These are phyloP conservation scores for Diploptera punctata DNA, from an alignment of 2,888 invertebrate species.

Conservation along the genomic window DNA sequence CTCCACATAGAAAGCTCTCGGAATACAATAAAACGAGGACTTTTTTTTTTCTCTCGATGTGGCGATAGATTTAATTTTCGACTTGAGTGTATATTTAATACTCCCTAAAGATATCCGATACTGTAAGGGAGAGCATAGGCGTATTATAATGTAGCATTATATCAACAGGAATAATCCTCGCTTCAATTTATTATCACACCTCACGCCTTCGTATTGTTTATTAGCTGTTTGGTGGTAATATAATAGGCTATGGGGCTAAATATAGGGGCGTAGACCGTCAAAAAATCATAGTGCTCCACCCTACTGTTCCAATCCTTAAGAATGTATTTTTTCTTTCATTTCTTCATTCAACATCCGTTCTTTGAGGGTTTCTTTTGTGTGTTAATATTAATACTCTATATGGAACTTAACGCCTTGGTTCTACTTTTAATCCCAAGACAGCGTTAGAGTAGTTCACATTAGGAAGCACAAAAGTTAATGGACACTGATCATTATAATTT, in stretches of 20 bases:
- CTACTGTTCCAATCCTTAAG: not conserved
- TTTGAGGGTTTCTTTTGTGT: not conserved
- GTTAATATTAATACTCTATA: slow-evolving; percentile 20
- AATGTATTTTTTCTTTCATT: not conserved
- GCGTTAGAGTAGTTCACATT: too few relatives aligned
- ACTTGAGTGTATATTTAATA: too few relatives aligned
- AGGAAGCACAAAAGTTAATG: too few relatives aligned
- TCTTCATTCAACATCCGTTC: not conserved
- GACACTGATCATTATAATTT: too few relatives aligned
- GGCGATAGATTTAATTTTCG: too few relatives aligned
- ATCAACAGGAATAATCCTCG: slow-evolving; percentile 15
- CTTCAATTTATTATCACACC: slow-evolving; percentile 5
- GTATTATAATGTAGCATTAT: slow-evolving; percentile 1
- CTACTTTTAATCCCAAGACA: not conserved
- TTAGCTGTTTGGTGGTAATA: slow-evolving; percentile 12
- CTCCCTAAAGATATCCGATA: too few relatives aligned
- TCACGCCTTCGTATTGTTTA: not conserved
- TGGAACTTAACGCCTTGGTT: not conserved
- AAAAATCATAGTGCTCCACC: slow-evolving; percentile 10
- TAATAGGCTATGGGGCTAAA: slow-evolving; percentile 14
- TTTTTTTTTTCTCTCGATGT: too few relatives aligned
- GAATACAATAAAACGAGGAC: too few relatives aligned
- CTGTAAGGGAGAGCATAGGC: not conserved
- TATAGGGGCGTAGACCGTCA: slow-evolving; percentile 14
- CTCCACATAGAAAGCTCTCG: too few relatives aligned